These are phyloP conservation scores for Thalassophryne amazonica DNA, from an alignment of 2,797 vertebrate genomes.

Conservation along the genomic window DNA sequence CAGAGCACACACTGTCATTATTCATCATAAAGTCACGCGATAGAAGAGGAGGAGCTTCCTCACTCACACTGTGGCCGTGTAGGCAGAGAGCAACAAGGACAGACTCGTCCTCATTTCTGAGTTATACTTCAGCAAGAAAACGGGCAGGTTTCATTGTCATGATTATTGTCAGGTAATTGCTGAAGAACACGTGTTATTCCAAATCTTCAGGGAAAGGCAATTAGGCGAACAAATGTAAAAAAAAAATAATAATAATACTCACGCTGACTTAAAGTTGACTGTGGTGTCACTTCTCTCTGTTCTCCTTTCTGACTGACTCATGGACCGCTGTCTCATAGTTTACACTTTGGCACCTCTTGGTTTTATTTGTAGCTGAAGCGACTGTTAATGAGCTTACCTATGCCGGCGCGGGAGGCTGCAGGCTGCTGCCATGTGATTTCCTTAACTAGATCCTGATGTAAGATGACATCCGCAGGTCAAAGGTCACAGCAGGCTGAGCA, in stretches of 20 bases:
- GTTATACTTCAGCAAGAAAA: not conserved
- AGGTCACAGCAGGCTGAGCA: conserved; percentile 23
- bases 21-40: conserved; percentile 12
- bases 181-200: too few relatives aligned
- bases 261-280: too few relatives aligned
- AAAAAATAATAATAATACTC: too few relatives aligned
- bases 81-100: conserved; percentile 12
- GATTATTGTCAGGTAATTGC: too few relatives aligned
- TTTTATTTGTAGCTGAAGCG: conserved; percentile 37
- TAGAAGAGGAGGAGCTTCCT: not conserved
- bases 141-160: not conserved
- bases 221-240: too few relatives aligned
- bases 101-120: not conserved
- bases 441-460: conserved; percentile 50
- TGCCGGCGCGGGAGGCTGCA: conserved; percentile 4
- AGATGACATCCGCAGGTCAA: conserved; percentile 41
- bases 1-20: conserved; percentile 35
- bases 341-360: not conserved
- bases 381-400: conserved; percentile 65
- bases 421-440: conserved; percentile 28
- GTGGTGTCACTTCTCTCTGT: too few relatives aligned
- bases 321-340: too few relatives aligned
- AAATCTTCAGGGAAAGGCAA: too few relatives aligned
- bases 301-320: too few relatives aligned
- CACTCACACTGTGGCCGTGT: conserved; percentile 2